Percentiles rank a stretch among this genome's conserved stretches.
Conservation (phyloP, 2,797 vertebrate species). For the Gallinago stenura region DNA sequence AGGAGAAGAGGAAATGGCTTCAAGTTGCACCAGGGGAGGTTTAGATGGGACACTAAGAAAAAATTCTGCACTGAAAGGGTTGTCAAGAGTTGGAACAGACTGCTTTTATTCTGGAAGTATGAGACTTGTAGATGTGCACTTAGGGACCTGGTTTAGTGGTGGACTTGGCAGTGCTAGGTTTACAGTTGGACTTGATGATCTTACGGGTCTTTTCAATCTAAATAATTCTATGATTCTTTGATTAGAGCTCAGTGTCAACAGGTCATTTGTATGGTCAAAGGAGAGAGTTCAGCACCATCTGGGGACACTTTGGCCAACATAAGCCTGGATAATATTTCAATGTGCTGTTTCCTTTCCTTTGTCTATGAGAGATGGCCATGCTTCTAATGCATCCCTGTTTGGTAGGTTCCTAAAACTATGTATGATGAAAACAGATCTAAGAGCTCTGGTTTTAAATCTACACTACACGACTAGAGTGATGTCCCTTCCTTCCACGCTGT, state of each 20-base stretch:
- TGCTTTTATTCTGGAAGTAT: background rate
- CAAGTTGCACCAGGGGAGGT: background rate
- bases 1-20: background rate
- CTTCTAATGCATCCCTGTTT: background rate
- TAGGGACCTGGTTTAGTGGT: background rate
- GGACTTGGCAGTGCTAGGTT: background rate
- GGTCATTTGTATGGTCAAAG: background rate
- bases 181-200: accelerated
- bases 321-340: background rate
- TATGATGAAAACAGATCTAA: background rate
- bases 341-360: background rate
- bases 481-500: background rate
- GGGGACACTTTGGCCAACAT: background rate
- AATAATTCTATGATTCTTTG: background rate
- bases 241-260: background rate
- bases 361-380: background rate
- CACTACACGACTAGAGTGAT: background rate
- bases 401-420: background rate
- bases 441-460: background rate
- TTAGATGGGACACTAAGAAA: background rate
- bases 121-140: background rate
- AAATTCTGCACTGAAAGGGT: background rate
- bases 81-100: background rate
- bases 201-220: background rate
- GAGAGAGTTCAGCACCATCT: background rate